These are phyloP conservation scores for Sminthurides aquaticus DNA, from an alignment of 2,888 invertebrate genomes.

Conservation along the genomic window DNA sequence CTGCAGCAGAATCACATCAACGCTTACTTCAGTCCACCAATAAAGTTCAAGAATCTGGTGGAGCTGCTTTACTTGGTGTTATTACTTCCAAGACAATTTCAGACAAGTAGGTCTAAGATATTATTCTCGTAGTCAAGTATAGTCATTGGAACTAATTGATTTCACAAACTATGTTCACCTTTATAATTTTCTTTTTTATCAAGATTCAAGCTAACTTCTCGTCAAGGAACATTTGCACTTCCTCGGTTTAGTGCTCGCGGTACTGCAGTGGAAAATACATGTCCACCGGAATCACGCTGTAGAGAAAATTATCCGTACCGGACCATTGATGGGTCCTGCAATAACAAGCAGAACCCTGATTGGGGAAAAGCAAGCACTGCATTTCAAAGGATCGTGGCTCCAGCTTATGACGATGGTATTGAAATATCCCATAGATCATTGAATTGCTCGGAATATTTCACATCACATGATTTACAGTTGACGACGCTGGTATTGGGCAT, in stretches of 20 bases:
- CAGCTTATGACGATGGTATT: conserved; percentile 59
- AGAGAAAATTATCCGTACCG: conserved; percentile 52
- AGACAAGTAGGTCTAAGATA: conserved; percentile 46
- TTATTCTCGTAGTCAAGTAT: conserved; percentile 5
- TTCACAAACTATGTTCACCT: background rate
- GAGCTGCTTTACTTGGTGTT: conserved; percentile 46
- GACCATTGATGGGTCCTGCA: conserved; percentile 86
- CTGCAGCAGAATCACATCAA: conserved; percentile 47
- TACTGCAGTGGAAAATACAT: conserved; percentile 36
- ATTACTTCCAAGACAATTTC: conserved; percentile 47
- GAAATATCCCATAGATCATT: background rate
- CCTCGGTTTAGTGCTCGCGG: conserved; percentile 39
- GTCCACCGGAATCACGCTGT: conserved; percentile 38
- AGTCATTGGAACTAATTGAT: conserved; percentile 4
- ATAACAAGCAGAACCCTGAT: conserved; percentile 73
- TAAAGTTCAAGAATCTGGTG: conserved; percentile 46
- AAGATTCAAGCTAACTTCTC: conserved; percentile 38
- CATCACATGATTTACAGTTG: conserved; percentile 2
- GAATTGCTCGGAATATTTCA: background rate
- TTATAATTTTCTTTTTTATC: background rate
- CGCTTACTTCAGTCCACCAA: conserved; percentile 47
- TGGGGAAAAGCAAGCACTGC: conserved; percentile 57
- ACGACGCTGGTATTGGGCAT: too few species aligned
- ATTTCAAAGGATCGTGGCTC: conserved; percentile 59
- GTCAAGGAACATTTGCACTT: conserved; percentile 42